A percentile compares a stretch with the other conserved stretches of the same genome.
Conservation (phyloP, 2,888 invertebrate genomes). For the Rhamphomyia laevipes region DNA sequence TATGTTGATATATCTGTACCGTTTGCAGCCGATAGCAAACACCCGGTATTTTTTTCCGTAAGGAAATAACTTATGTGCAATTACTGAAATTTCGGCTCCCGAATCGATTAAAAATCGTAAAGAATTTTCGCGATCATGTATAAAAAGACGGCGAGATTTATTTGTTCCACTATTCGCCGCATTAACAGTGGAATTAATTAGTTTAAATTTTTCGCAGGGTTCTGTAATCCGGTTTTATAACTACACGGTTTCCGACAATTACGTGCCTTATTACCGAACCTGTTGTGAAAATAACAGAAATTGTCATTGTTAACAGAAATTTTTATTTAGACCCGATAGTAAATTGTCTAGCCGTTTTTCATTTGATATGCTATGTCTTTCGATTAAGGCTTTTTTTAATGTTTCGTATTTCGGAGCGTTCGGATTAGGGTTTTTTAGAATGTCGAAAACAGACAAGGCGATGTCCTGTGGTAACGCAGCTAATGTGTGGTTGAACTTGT, state of each 20-base stretch:
- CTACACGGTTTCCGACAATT: neutral
- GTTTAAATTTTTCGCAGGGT: neutral
- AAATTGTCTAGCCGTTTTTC: neutral
- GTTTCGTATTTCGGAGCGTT: too few species aligned
- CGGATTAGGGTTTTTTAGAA: too few species aligned
- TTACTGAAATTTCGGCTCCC: too few species aligned
- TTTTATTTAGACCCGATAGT: neutral
- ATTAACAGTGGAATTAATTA: neutral
- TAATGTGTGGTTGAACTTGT: too few species aligned
- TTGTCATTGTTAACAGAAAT: neutral
- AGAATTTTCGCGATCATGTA: neutral
- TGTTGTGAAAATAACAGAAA: neutral
- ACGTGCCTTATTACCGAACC: neutral
- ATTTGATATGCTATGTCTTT: neutral
- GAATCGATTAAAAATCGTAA: too few species aligned
- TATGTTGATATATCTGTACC: constrained; percentile 9
- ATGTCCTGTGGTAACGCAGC: too few species aligned
- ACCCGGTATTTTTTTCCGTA: neutral
- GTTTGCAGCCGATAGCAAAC: constrained; percentile 4
- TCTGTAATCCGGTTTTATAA: neutral
- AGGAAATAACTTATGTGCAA: too few species aligned
- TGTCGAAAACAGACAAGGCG: too few species aligned
- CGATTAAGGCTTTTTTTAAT: neutral
- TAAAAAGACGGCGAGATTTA: neutral
- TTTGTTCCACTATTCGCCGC: neutral